Base-by-base conservation (phyloP, 1,140 invertebrate species). In the Trachymyrmex cornetzi region DNA sequence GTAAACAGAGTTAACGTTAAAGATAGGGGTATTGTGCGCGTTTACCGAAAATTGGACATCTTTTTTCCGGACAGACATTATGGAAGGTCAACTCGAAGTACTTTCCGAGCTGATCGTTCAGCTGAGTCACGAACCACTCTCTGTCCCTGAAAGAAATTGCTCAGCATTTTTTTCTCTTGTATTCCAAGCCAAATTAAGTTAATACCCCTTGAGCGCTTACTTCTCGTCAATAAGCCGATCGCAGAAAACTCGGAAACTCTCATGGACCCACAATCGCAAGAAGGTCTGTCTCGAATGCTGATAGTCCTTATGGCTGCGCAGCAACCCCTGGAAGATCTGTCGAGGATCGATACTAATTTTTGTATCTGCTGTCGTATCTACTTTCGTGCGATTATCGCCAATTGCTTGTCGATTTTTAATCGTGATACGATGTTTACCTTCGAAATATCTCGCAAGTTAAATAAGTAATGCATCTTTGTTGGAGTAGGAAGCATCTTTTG, bases 361-460 rank as follows among this genome's bases (percentile, higher is more conserved):
- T 74, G 55, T 61, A 38, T 50, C 57, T 16, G 30, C 12, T 69
- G 1, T 59, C 24, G 11, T 9, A 7, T 48, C 24, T n/a, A 27
- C 14, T 22, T 75, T 59, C n/a, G 38, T 30, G 16, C 24, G 2
- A 75, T 14, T 69, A 34, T 9, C 55, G 38, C 50, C 24, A 14
- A 19, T 77, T 77, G 19, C 12, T 61, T 3, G 27, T 24, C 22
- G 1, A 44, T 22, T 24, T 27, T 48, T n/a, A 53, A 19, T 30
- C n/a, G 27, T 24, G 24, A 57, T 24, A 30, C 9, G 6, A 57
- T 59, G 57, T 30, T 88, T 90, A 97, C 96, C 95, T 97, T 98
- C 2, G 98, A 98, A 88, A 99, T 98, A 93, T 98, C 98, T 88
- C 98, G 95, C 85, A 99, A 94, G 94, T 98, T 98, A 95, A 98